Evolutionary conservation across 2,888 invertebrate genomes (phyloP), one percentile per base, ranked within the genome.

Genomic region (Anthoptus insignis): DNA sequence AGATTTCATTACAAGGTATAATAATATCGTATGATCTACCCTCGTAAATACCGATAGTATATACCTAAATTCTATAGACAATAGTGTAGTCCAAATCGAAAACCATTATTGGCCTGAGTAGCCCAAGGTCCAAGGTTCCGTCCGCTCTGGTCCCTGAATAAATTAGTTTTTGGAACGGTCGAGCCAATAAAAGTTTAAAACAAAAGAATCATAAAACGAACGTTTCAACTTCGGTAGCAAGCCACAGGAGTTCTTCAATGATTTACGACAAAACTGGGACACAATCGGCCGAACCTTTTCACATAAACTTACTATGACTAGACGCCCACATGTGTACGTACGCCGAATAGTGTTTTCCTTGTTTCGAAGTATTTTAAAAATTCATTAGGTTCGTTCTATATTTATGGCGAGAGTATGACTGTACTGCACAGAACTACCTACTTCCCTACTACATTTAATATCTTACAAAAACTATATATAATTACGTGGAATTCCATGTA

Each of bases 121-220:
- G 79, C 78, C 27, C 27, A 27, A 27, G 27, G 3, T 86, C 80
- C 86, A 88, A 91, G 89, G 91, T 79, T 82, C 77, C 34, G 42
- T 45, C 79, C 82, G 80, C 79, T 79, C 81, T 76, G 80, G 82
- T 80, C 86, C 88, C 86, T 88, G 91, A 90, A 91, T 92, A 92
- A 92, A 93, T 92, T 91, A 93, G 92, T 90, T 91, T 90, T 86
- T 81, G 87, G 85, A 86, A 85, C 87, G 83, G 82, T 80, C 84
- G 81, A 81, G 80, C 88, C 89, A 93, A 92, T 93, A 93, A 91
- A 93, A 91, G 89, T 91, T 92, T 91, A 86, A 90, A 91, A 92
- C 92, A 93, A 92, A 91, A 91, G 91, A 89, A 90, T 90, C 91
- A 90, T 93, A 93, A 91, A 92, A 89, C 80, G 84, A 87, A 88